Percentiles rank a stretch among this genome's conserved stretches.
phyloP scores from a whole-genome alignment of 2,797 vertebrate species.

The Sorex maritimensis region DNA sequence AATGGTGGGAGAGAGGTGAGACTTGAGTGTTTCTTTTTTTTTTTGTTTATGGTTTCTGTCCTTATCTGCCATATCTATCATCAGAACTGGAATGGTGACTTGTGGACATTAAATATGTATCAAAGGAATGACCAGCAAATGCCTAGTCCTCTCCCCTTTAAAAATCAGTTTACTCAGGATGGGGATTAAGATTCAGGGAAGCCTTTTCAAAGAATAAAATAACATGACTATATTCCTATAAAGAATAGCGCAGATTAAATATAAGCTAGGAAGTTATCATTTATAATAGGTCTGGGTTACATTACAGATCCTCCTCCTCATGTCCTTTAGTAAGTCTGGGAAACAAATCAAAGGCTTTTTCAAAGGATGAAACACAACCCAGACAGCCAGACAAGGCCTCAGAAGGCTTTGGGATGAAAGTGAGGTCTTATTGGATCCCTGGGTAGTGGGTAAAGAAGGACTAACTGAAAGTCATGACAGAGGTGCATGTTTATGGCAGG shows the following conservation, averaged over 20 bases:
- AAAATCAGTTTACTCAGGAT: not conserved
- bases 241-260: constrained; percentile 32
- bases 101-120: not conserved
- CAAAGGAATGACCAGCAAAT: not conserved
- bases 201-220: constrained; percentile 31
- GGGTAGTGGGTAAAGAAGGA: not conserved
- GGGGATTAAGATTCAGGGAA: not conserved
- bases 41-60: not conserved
- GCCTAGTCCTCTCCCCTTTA: not conserved
- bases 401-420: constrained; percentile 7
- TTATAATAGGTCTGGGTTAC: not conserved
- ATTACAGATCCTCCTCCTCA: not conserved
- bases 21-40: not conserved
- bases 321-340: constrained; percentile 32
- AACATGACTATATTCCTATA: not conserved
- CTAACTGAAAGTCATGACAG: not conserved
- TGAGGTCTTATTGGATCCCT: not conserved
- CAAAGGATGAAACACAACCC: not conserved
- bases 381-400: not conserved
- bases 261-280: not conserved
- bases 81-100: constrained; percentile 4
- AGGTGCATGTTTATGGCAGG: constrained; percentile 19
- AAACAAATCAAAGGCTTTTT: constrained; percentile 50
- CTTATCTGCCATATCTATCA: not conserved
- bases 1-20: not conserved